Conservation (phyloP, 2,888 invertebrate species). For the Drosophila mercatorum region DNA sequence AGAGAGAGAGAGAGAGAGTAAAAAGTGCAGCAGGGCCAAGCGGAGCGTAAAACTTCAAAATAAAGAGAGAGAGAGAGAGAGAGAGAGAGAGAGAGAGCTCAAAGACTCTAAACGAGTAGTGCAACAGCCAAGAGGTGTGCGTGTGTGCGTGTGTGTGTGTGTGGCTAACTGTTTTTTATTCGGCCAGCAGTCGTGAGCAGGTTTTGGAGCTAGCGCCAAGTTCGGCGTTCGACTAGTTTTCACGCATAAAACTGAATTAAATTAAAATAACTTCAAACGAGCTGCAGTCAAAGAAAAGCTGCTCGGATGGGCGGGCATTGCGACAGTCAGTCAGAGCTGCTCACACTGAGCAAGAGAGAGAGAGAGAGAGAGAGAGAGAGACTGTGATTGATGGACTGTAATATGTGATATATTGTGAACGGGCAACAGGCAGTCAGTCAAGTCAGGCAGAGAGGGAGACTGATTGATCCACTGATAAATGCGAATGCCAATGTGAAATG, state of each 20-base stretch:
- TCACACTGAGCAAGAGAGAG: background rate
- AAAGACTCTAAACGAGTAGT: constrained; percentile 26
- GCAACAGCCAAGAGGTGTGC: constrained; percentile 21
- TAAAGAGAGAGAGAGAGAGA: constrained; percentile 23
- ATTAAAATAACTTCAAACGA: constrained; percentile 57
- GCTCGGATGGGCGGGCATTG: constrained; percentile 22
- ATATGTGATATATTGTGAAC: background rate
- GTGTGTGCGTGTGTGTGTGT: constrained; percentile 7
- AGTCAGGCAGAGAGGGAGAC: background rate
- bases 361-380: background rate
- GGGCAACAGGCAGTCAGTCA: constrained; percentile 13
- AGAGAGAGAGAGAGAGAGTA: constrained; percentile 24
- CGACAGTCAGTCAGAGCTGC: constrained; percentile 19
- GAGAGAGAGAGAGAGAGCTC: constrained; percentile 23
- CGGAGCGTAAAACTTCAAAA: constrained; percentile 58
- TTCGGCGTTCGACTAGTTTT: constrained; percentile 74
- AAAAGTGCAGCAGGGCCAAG: constrained; percentile 52
- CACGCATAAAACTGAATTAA: constrained; percentile 70
- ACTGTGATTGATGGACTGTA: background rate
- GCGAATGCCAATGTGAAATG: background rate
- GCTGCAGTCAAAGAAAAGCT: constrained; percentile 48
- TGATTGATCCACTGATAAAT: background rate
- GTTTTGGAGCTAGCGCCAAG: constrained; percentile 27
- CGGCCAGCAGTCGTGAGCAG: constrained; percentile 21
- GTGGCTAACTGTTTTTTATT: constrained; percentile 52